These are phyloP conservation scores for Myopa tessellatipennis DNA, from an alignment of 2,888 invertebrate genomes.

Conservation along the genomic window DNA sequence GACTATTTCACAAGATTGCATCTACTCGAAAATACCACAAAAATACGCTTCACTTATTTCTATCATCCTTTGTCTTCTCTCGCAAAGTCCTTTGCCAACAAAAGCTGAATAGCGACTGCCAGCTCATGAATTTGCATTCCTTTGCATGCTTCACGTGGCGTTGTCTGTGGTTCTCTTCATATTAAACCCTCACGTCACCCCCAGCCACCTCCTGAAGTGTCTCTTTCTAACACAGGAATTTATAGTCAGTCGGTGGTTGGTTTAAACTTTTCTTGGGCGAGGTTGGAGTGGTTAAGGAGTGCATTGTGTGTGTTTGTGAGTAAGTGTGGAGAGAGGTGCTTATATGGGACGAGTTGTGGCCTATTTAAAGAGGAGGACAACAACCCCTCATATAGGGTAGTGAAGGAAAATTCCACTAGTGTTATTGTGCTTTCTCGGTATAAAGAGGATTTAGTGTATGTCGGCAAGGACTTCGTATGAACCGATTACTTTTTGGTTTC, in stretches of 20 bases:
- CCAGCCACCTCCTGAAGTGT: neutral
- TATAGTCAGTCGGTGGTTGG: too few species aligned
- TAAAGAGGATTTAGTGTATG: neutral
- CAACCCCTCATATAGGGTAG: too few species aligned
- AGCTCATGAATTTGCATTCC: slow-evolving; percentile 39
- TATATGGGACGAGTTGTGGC: too few species aligned
- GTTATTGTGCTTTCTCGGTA: neutral
- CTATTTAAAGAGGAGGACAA: too few species aligned
- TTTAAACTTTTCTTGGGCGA: too few species aligned
- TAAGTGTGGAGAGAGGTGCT: too few species aligned
- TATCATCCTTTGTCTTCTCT: neutral
- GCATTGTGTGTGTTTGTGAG: too few species aligned
- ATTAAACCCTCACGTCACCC: too few species aligned
- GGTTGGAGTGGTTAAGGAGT: neutral
- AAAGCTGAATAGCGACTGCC: slow-evolving; percentile 48
- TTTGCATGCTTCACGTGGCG: neutral
- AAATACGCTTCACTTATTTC: slow-evolving; percentile 16
- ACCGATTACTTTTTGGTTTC: neutral
- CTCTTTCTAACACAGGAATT: too few species aligned
- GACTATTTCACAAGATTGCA: slow-evolving; percentile 23
- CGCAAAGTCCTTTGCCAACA: slow-evolving; percentile 42
- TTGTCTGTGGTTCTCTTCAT: slow-evolving; percentile 15
- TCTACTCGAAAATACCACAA: neutral
- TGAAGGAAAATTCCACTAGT: too few species aligned
- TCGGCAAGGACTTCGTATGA: neutral